Evolutionary conservation across 2,888 invertebrate genomes (phyloP).

Genomic region (Cecidostiba fungosa): DNA sequence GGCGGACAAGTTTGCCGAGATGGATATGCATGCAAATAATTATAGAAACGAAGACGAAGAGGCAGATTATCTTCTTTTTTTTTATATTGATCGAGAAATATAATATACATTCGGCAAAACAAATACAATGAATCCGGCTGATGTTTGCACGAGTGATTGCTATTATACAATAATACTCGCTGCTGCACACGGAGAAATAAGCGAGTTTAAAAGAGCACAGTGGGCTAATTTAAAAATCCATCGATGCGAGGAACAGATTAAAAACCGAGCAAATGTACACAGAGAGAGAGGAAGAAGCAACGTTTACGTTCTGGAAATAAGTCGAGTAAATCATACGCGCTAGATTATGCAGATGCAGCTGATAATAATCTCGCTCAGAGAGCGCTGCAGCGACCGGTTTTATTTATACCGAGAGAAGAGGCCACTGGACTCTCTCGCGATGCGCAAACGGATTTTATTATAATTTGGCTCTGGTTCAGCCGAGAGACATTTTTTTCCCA

Average conservation of each 20-base stretch:
- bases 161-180: no score
- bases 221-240: neutral
- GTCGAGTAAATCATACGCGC: constrained; percentile 11
- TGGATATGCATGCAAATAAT: neutral
- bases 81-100: neutral
- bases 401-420: no score
- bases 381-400: no score
- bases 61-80: neutral
- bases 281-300: neutral
- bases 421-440: no score
- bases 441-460: no score
- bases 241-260: neutral
- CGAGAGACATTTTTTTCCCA: no score
- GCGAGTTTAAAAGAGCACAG: neutral
- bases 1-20: neutral
- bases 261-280: neutral
- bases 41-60: neutral
- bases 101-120: neutral
- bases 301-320: neutral
- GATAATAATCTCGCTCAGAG: neutral
- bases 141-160: neutral
- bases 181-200: neutral
- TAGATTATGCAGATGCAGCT: neutral
- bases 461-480: neutral
- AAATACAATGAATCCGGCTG: neutral